Conservation (phyloP, 2,113 vertebrate genomes). For the Pterocles burchelli region DNA sequence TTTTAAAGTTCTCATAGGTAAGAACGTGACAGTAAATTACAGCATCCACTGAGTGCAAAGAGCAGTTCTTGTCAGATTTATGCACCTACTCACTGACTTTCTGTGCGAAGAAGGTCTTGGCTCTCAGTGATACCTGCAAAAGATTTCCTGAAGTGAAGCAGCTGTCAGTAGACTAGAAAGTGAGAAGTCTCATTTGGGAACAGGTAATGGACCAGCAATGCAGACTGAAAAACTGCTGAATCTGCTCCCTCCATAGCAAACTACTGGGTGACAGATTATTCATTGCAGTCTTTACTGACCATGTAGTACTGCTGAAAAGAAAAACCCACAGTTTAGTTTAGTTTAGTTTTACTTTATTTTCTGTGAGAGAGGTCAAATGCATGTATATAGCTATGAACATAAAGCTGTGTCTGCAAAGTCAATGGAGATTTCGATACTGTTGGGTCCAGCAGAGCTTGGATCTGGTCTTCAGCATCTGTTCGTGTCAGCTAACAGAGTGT, state of each 20-base stretch:
- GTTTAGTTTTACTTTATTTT: background rate
- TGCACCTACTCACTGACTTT: background rate
- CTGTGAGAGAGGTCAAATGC: background rate
- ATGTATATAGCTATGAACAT: background rate
- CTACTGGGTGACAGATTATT: background rate
- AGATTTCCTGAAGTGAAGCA: background rate
- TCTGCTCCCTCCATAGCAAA: background rate
- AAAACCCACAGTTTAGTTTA: background rate
- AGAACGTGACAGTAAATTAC: background rate
- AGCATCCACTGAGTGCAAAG: background rate
- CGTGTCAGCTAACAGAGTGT: background rate
- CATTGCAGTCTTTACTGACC: background rate
- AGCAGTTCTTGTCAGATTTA: background rate
- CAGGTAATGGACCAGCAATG: background rate
- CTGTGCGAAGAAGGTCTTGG: background rate
- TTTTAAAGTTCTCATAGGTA: background rate
- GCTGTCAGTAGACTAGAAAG: background rate
- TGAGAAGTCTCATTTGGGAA: background rate
- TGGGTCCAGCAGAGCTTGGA: background rate
- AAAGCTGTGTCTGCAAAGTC: background rate
- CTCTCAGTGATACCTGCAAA: background rate
- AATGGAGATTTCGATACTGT: fast-evolving
- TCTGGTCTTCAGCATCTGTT: background rate
- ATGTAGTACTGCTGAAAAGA: background rate
- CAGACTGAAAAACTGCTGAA: background rate